Base-by-base conservation (phyloP, 92 coral and sea anemone genomes). In the Montipora capitata region DNA sequence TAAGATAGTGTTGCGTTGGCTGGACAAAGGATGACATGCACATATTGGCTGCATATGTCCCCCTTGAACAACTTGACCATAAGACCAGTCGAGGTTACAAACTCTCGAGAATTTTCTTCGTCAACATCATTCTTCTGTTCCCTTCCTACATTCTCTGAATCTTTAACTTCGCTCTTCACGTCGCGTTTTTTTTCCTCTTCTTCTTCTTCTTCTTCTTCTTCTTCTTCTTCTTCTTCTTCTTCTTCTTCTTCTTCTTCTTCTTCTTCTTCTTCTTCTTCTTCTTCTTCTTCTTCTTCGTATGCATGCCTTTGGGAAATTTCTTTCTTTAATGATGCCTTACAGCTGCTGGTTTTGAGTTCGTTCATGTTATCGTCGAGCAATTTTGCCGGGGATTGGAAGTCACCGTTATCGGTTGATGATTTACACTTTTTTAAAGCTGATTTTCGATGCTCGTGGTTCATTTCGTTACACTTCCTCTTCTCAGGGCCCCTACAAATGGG, bases 11-110 rank as follows among this genome's bases (percentile, higher is more conserved):
- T 40, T 69, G 80, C 51, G 70, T 93, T 91, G 0, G 96, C 89
- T 20, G 98, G 92, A 83, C 90, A 91, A 39, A 95, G 91, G 54
- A 95, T 87, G 42, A 88, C 91, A 38, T 95, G 95, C 6, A 70
- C 94, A 3, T 65, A 10, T 51, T 91, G 93, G 40, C 87, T 67
- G 17, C 94, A 86, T 61, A 95, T 82, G 40, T 95, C 94, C 16
- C 92, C 98, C 59, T 86, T 81, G 61, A 54, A 27, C 54, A 81
- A 69, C 52, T 5, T 15, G 15, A 81, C 77, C 6, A 18, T 49
- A 40, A 81, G 11, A 40, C 68, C 77, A 14, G 85, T 81, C 39
- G 48, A 10, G 57, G 85, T 81, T 0, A 40, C n/a, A 61, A 65
- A 81, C 41, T 15, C 41, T 3, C 7, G 2, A 40, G 1, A 16